Percentiles rank a stretch among this genome's conserved stretches.
Conservation (phyloP, 1,140 invertebrate species). For the Eupristina koningsbergeri region DNA sequence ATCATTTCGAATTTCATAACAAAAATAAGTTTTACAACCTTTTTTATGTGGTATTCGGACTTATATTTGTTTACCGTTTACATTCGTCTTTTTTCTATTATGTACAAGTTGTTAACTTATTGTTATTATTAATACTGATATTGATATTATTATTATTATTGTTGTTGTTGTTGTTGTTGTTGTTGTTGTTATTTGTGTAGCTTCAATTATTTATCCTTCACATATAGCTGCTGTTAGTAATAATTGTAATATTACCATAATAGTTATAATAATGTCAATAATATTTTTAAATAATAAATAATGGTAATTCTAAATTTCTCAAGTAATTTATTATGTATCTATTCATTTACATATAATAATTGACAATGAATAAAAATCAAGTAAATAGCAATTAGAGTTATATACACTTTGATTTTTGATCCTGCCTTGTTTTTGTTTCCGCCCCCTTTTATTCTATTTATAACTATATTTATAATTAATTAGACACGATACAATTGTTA, state of each 20-base stretch:
- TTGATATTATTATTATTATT: conserved; percentile 32
- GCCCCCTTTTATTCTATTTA: conserved; percentile 4
- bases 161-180: not conserved
- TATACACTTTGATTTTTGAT: conserved; percentile 34
- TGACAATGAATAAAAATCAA: conserved; percentile 46
- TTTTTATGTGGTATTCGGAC: conserved; percentile 22
- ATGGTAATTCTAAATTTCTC: conserved; percentile 30
- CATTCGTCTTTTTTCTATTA: conserved; percentile 46
- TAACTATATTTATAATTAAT: not conserved
- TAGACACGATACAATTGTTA: not conserved
- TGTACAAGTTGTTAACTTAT: conserved; percentile 40
- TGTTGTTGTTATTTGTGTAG: too few relatives aligned
- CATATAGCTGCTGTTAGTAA: conserved; percentile 42
- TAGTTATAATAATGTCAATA: conserved; percentile 59
- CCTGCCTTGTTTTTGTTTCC: not conserved
- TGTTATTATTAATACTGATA: conserved; percentile 40
- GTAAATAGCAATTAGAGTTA: conserved; percentile 31
- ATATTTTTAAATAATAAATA: conserved; percentile 40
- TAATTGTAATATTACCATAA: conserved; percentile 54
- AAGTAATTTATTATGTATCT: conserved; percentile 49
- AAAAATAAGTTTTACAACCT: conserved; percentile 43
- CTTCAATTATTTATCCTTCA: conserved; percentile 8
- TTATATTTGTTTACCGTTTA: conserved; percentile 45
- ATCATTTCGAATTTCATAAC: conserved; percentile 16
- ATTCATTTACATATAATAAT: conserved; percentile 42